Conservation (phyloP, 2,888 invertebrate genomes). For the Scaptomyza reducta region DNA sequence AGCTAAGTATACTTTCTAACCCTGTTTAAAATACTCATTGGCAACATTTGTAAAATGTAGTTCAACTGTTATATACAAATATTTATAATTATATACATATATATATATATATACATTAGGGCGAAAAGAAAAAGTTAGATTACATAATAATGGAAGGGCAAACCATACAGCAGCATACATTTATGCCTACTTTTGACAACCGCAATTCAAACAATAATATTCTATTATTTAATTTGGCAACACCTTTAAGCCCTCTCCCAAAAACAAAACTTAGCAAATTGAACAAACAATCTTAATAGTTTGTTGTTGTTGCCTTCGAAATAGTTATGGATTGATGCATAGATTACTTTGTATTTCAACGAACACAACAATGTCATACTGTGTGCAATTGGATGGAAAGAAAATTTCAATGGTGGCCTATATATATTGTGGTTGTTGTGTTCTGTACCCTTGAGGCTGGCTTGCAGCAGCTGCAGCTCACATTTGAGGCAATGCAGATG, state of each 20-base stretch:
- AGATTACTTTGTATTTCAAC: not conserved
- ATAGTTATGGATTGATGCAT: not conserved
- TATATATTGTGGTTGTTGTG: too few relatives aligned
- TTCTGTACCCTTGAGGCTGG: too few relatives aligned
- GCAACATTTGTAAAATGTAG: too few relatives aligned
- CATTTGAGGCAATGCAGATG: not conserved
- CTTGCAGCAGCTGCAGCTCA: too few relatives aligned
- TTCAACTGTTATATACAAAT: not conserved
- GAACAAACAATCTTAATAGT: too few relatives aligned
- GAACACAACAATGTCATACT: too few relatives aligned
- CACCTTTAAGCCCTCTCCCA: too few relatives aligned
- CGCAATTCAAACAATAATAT: conserved; percentile 1
- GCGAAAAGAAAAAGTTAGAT: not conserved
- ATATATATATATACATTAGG: too few relatives aligned
- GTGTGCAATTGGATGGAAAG: not conserved
- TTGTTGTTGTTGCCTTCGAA: too few relatives aligned
- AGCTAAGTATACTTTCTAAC: not conserved
- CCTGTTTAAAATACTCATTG: not conserved
- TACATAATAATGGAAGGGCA: not conserved
- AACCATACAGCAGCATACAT: not conserved
- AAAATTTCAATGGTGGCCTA: too few relatives aligned
- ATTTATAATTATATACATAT: not conserved
- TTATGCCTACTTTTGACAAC: not conserved
- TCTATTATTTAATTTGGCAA: not conserved
- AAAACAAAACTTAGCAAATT: too few relatives aligned